These are phyloP conservation scores for Microcebus griseorufus DNA, from an alignment of 2,113 vertebrate species.

Conservation along the genomic window DNA sequence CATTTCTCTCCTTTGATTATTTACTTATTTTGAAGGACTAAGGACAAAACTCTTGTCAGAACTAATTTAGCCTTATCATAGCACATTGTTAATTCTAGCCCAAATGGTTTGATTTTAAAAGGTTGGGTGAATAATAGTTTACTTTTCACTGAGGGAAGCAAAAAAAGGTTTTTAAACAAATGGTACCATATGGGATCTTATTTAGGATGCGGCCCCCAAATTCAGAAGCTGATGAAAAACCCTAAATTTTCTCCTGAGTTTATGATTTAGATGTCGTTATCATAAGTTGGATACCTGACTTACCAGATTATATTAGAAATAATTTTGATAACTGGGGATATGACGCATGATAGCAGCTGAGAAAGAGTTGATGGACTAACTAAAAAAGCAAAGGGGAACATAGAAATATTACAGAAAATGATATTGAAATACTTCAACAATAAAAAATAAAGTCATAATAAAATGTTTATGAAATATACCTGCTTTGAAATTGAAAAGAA, in stretches of 20 bases:
- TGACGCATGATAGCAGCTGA: background rate
- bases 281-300: background rate
- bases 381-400: background rate
- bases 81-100: background rate
- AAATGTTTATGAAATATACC: background rate
- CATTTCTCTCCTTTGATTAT: background rate
- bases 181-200: background rate
- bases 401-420: background rate
- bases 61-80: background rate
- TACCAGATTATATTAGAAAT: background rate
- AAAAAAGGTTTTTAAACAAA: background rate
- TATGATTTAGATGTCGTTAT: background rate
- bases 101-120: background rate
- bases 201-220: background rate
- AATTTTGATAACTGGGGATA: background rate
- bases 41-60: background rate
- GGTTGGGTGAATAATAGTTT: background rate
- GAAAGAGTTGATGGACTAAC: background rate
- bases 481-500: background rate
- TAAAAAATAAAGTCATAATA: background rate
- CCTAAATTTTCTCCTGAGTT: background rate
- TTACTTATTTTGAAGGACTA: background rate
- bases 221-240: background rate
- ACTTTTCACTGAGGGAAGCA: background rate
- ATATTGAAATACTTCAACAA: background rate